A percentile compares a stretch with the other conserved stretches of the same genome.
phyloP scores from a whole-genome alignment of 2,113 vertebrate genomes.

The Barnardius zonarius region DNA sequence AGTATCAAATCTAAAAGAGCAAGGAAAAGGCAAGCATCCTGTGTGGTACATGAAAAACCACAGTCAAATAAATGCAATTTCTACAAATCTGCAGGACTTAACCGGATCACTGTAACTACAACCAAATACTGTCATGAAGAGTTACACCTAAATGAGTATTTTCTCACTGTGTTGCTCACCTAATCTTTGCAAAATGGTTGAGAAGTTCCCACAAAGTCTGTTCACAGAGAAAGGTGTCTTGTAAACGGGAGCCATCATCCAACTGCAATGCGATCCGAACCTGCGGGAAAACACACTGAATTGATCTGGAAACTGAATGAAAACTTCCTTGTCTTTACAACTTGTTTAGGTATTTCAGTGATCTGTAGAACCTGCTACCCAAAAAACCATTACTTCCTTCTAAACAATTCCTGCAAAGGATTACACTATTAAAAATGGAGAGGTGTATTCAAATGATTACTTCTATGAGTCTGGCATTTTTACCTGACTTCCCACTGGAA shows the following conservation, averaged over 20 bases:
- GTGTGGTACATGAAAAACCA: background rate
- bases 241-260: slow-evolving; percentile 86
- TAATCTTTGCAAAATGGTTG: slow-evolving; percentile 82
- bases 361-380: background rate
- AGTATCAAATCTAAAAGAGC: background rate
- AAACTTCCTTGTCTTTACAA: background rate
- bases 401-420: background rate
- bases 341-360: background rate
- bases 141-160: background rate
- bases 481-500: background rate
- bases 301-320: background rate
- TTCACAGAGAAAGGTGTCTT: slow-evolving; percentile 82
- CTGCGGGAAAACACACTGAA: slow-evolving; percentile 50
- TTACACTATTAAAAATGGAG: background rate
- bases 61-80: background rate
- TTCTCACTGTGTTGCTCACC: slow-evolving; percentile 71
- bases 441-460: too few species aligned
- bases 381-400: background rate
- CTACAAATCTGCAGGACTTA: background rate
- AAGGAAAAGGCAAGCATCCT: background rate
- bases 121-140: background rate
- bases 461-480: background rate
- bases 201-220: slow-evolving; percentile 92
- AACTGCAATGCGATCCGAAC: slow-evolving; percentile 89
- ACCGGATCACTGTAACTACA: background rate